Percentiles rank a stretch among this genome's conserved stretches.
These are phyloP conservation scores for Turritopsis dohrnii DNA, from an alignment of 30 jellyfish, hydroid and myxozoan species.

Conservation along the genomic window DNA sequence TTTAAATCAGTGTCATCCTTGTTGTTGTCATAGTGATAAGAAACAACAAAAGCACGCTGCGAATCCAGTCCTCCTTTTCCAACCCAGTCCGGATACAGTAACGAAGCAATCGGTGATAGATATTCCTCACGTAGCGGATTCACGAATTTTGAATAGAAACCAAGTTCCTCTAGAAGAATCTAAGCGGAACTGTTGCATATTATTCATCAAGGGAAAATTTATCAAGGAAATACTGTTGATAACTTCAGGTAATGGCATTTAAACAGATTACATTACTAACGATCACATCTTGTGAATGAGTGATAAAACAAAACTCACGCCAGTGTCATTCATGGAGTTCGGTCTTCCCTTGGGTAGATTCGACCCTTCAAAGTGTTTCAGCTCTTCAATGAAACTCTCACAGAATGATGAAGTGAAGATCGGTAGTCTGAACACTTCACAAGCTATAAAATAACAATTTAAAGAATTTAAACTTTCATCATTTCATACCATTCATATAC, in stretches of 20 bases:
- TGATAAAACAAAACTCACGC: slow-evolving; percentile 75
- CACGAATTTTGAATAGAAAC: slow-evolving; percentile 48
- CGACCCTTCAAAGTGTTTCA: slow-evolving; percentile 37
- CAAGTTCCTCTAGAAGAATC: slow-evolving; percentile 73
- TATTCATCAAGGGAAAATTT: neutral
- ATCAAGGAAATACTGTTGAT: too few species aligned
- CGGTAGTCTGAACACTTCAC: slow-evolving; percentile 41
- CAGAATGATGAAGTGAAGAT: slow-evolving; percentile 62
- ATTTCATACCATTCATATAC: neutral
- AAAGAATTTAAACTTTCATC: neutral
- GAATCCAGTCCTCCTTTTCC: slow-evolving; percentile 67
- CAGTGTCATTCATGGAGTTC: slow-evolving; percentile 71
- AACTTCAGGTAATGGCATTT: neutral
- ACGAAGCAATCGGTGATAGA: slow-evolving; percentile 49
- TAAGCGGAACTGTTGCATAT: neutral
- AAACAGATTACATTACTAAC: too few species aligned
- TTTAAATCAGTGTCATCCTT: slow-evolving; percentile 56
- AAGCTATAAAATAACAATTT: slow-evolving; percentile 36
- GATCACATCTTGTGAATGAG: too few species aligned
- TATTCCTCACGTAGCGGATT: slow-evolving; percentile 46
- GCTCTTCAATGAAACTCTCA: slow-evolving; percentile 52
- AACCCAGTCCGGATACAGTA: slow-evolving; percentile 72
- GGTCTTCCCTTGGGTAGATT: slow-evolving; percentile 70
- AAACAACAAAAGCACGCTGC: slow-evolving; percentile 65
- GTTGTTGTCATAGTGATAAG: slow-evolving; percentile 39